Conservation (phyloP, 2,797 vertebrate species). For the Synaphobranchus kaupii region DNA sequence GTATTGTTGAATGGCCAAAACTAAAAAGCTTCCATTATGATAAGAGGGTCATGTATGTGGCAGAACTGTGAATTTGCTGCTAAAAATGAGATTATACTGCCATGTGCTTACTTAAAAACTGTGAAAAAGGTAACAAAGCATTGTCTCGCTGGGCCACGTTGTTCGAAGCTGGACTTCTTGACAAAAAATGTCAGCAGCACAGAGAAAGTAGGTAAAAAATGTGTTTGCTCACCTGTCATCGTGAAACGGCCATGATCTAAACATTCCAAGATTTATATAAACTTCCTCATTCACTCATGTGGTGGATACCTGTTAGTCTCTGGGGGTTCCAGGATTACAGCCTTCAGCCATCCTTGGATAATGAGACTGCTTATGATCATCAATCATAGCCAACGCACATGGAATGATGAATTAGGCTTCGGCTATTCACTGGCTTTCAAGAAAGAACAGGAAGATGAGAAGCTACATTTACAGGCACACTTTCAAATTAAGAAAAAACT, state of each 20-base stretch:
- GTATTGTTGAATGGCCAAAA: background rate
- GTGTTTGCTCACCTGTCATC: background rate
- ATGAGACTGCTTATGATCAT: background rate
- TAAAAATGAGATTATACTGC: background rate
- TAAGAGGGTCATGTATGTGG: background rate
- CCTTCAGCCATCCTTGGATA: background rate
- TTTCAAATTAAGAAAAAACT: background rate
- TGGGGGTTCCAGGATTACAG: background rate
- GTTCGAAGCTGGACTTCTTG: background rate
- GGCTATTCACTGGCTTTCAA: background rate
- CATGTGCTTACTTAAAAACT: background rate
- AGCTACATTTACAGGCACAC: background rate
- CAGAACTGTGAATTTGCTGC: background rate
- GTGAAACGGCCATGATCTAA: background rate
- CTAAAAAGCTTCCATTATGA: background rate
- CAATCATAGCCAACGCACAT: too few relatives aligned
- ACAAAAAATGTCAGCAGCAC: background rate
- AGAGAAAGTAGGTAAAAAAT: background rate
- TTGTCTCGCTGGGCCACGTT: background rate
- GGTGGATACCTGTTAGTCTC: background rate
- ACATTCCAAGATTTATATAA: background rate
- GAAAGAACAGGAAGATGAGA: background rate
- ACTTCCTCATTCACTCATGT: background rate
- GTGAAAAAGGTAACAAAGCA: background rate
- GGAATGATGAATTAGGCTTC: too few relatives aligned